Evolutionary conservation across 1,140 invertebrate species (phyloP).

Genomic region (Drosophila repleta): DNA sequence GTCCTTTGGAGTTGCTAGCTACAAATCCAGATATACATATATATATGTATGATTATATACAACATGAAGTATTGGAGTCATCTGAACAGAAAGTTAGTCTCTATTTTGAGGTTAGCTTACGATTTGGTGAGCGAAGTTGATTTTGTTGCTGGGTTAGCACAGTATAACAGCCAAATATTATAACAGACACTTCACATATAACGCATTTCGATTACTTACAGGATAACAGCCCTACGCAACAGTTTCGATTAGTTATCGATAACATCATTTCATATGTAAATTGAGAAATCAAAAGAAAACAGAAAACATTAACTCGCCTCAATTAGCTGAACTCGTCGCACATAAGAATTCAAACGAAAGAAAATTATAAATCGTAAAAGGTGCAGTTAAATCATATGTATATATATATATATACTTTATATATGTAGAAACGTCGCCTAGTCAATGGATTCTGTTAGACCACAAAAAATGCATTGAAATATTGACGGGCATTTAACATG

Average conservation of each 20-base stretch:
- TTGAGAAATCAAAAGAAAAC: constrained; percentile 62
- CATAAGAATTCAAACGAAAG: constrained; percentile 20
- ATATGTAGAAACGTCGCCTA: constrained; percentile 37
- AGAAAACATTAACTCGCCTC: constrained; percentile 46
- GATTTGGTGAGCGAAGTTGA: constrained; percentile 20
- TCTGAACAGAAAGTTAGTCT: constrained; percentile 55
- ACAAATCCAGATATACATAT: neutral
- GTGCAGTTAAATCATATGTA: constrained; percentile 70
- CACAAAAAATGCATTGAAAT: constrained; percentile 21
- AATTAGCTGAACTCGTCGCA: constrained; percentile 20
- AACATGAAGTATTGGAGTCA: constrained; percentile 33
- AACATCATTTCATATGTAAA: constrained; percentile 67
- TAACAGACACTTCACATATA: constrained; percentile 37
- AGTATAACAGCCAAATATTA: constrained; percentile 25
- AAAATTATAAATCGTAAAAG: constrained; percentile 33
- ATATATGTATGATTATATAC: constrained; percentile 26
- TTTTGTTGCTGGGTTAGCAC: constrained; percentile 66
- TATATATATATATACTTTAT: constrained; percentile 3
- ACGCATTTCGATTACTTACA: constrained; percentile 88
- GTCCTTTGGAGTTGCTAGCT: constrained; percentile 1
- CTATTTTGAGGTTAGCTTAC: constrained; percentile 59
- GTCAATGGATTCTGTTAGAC: neutral
- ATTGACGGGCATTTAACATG: constrained; percentile 33
- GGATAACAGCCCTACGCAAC: constrained; percentile 89
- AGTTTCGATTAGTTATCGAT: constrained; percentile 4